Evolutionary conservation across 2,797 vertebrate species (phyloP), one percentile per base, ranked within the genome.

Genomic region (Periparus ater): DNA sequence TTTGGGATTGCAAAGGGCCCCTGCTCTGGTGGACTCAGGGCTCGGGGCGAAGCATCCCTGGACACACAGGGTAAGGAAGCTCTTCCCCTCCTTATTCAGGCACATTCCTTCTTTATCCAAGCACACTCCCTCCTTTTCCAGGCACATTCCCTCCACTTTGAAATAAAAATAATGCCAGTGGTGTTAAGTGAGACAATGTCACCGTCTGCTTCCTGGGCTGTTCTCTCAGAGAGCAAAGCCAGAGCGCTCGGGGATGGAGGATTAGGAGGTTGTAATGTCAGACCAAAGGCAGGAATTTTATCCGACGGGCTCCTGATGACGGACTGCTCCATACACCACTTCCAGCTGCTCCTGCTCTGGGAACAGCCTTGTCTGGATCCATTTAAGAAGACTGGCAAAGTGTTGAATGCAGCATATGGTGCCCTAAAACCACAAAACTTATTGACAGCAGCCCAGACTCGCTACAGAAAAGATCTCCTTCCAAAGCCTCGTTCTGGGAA

Each of bases 391-490:
- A 88, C 38, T 95, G 96, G 95, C 96, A 96, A 93, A 95, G 96
- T 96, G 95, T 73, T 96, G 95, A 96, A 95, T 57, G 67, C 81
- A 96, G 95, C 96, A 96, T 94, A 96, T 95, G 95, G 93, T 96
- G 87, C 95, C 95, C 96, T 81, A 92, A 96, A 96, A 92, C 95
- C 93, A 95, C 96, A 96, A 62, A 88, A 88, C 95, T 93, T 91
- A 95, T 66, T 96, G 95, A 96, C 92, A 94, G 91, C 95, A 97
- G 92, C 92, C 95, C 76, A 89, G 95, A 89, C 84, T 93, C 5
- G 1, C 92, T 85, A 85, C 91, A 91, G 67, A 77, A 95, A 93
- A 96, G 93, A 80, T 75, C 85, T 94, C 86, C 87, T 96, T 93
- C 87, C 91, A 93, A 85, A 92, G 76, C 68, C 63, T 70, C 0